These are phyloP conservation scores for Thecocarcelia acutangulata DNA, from an alignment of 2,888 invertebrate genomes.

Conservation along the genomic window DNA sequence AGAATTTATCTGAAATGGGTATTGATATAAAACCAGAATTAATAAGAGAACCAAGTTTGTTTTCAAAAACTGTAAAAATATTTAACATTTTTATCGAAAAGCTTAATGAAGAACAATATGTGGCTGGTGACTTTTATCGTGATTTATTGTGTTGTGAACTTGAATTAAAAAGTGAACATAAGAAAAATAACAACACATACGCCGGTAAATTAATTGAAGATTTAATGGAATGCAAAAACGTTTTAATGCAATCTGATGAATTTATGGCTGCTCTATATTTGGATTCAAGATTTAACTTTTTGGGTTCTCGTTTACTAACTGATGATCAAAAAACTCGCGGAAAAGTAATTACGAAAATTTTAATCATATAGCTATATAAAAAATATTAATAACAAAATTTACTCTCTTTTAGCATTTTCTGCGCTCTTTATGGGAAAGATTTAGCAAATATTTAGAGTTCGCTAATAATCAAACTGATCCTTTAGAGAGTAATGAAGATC, in stretches of 20 bases:
- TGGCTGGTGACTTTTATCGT: conserved; percentile 43
- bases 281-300: conserved; percentile 49
- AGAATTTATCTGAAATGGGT: background rate
- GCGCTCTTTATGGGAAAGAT: conserved; percentile 10
- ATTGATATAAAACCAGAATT: background rate
- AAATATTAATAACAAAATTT: background rate
- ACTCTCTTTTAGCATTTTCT: conserved; percentile 2
- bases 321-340: conserved; percentile 15
- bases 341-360: conserved; percentile 20
- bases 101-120: conserved; percentile 17
- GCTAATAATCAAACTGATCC: background rate
- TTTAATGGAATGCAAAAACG: background rate
- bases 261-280: conserved; percentile 42
- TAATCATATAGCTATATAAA: background rate
- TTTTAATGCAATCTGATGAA: conserved; percentile 6
- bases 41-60: background rate
- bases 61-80: conserved; percentile 27
- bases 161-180: conserved; percentile 31
- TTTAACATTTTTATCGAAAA: conserved; percentile 33
- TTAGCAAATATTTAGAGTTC: background rate
- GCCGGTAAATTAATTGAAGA: conserved; percentile 19
- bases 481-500: background rate
- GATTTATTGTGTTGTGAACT: conserved; percentile 46
- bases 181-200: conserved; percentile 23
- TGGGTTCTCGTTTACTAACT: conserved; percentile 30